Base-by-base conservation (phyloP, 2,113 vertebrate genomes). In the Acanthochromis polyacanthus region DNA sequence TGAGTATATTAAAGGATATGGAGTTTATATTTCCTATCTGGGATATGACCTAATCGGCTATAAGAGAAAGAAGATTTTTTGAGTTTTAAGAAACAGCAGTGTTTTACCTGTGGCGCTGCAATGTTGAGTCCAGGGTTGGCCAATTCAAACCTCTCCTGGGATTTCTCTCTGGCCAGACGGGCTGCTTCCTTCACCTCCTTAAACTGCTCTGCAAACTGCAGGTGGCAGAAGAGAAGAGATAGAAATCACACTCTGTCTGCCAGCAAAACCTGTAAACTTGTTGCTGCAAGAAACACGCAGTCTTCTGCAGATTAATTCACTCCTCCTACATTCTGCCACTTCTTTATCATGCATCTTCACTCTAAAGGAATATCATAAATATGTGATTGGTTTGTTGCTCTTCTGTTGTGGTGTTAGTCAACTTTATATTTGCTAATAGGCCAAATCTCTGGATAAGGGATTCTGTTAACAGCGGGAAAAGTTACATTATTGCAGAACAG, bases 121-220 rank as follows among this genome's bases (percentile, higher is more conserved):
- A 99, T 95, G 43, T 64, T 96, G 65, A 99, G 95, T 0, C 95
- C 96, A 0, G 97, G 95, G 16, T 96, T 97, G 86, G 95, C 95
- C 70, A 99, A 90, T 75, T 99, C 98, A 10, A 96, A 97, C 36
- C 97, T 96, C 90, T 99, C 98, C 91, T 99, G 98, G 59, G 96
- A 98, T 73, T 98, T 99, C 89, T 99, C 98, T 86, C 98, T 93
- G 0, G 96, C 97, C 85, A 99, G 71, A 30, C 97, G 96, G 0
- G 97, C 96, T 0, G 97, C 97, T 72, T 99, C 98, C 75, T 96
- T 98, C 77, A 99, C 96, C 43, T 99, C 96, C 84, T 97, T 96
- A 91, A 98, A 98, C 84, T 97, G 97, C 82, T 97, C 97, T 30
- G 97, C 96, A 87, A 98, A 98, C 97, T 98, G 62, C 2, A 87